phyloP scores from a whole-genome alignment of 2,888 invertebrate genomes.

The Pharmacophagus antenor region DNA sequence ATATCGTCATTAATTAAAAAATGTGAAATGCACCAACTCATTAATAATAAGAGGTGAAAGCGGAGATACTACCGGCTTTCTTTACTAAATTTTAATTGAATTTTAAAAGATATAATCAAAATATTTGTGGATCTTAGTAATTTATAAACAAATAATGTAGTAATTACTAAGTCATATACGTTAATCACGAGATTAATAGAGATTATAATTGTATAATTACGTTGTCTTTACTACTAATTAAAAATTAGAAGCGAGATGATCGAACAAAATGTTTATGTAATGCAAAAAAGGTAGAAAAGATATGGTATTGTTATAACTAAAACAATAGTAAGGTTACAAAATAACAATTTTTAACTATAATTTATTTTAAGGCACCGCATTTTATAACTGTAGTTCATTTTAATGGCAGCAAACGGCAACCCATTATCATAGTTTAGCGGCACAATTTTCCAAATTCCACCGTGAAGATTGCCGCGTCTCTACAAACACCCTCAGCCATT shows the following conservation, averaged over 20 bases:
- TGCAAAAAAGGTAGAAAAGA: not conserved
- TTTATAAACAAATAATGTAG: not conserved
- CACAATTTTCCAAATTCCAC: conserved; percentile 57
- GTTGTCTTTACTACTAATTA: not conserved
- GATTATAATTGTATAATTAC: too few species aligned
- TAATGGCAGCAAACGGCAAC: conserved; percentile 29
- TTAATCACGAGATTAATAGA: too few species aligned
- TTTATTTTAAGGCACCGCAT: conserved; percentile 33
- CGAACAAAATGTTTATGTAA: not conserved
- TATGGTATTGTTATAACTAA: too few species aligned
- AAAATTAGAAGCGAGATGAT: not conserved
- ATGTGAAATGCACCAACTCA: not conserved
- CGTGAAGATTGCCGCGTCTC: conserved; percentile 55
- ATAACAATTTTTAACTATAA: too few species aligned
- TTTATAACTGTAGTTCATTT: conserved; percentile 25
- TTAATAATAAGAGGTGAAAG: not conserved
- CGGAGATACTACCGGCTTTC: not conserved
- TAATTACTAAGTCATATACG: too few species aligned
- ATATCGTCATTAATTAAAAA: not conserved
- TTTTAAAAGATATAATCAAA: not conserved
- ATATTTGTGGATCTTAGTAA: not conserved
- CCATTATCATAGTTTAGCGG: conserved; percentile 41
- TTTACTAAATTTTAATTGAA: not conserved
- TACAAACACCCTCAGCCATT: conserved; percentile 75
- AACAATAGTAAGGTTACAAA: too few species aligned